Evolutionary conservation across 2,113 vertebrate species (phyloP), one percentile per base, ranked within the genome.

Genomic region (Thryonomys swinderianus): DNA sequence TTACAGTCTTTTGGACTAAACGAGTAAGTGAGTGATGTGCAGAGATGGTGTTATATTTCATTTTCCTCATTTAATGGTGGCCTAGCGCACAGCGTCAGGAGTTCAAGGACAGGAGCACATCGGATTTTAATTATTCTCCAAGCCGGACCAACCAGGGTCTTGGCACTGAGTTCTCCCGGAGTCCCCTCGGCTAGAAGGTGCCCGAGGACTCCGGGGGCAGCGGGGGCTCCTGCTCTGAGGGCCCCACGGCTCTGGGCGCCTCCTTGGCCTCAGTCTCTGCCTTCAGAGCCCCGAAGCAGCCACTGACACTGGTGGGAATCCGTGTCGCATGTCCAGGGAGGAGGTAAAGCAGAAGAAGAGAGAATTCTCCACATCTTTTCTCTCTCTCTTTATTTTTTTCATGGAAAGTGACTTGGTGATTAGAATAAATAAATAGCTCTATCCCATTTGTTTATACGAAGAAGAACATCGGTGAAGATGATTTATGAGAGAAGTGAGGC

Each of bases 401-500:
- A 27, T 32, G 93, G 21, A 94, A 48, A 85, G 25, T 14, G 88
- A 32, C 4, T 87, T 87, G 42, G 64, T n/a, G 91, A 88, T 95
- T 67, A 88, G 81, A 90, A 96, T 42, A 90, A 87, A 94, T 37
- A 92, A 97, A 98, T 55, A 95, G 37, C 48, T 95, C 48, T 42
- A 57, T 83, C 67, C n/a, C 62, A 59, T 96, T 95, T 93, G 64
- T 87, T 95, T 53, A 92, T 82, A 91, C 51, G 86, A 88, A 92
- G 66, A 91, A 93, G 32, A 45, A 71, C 57, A 78, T 40, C 8
- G 4, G 51, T 51, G 69, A 79, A 91, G 83, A 67, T 94, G 80
- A 66, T 89, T 86, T 90, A 53, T 51, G 78, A 37, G 62, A 88
- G 73, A 59, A 69, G 69, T 53, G 81, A 73, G 78, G 85, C 40